phyloP scores from a whole-genome alignment of 2,888 invertebrate species.

The Tenthredo distinguenda region DNA sequence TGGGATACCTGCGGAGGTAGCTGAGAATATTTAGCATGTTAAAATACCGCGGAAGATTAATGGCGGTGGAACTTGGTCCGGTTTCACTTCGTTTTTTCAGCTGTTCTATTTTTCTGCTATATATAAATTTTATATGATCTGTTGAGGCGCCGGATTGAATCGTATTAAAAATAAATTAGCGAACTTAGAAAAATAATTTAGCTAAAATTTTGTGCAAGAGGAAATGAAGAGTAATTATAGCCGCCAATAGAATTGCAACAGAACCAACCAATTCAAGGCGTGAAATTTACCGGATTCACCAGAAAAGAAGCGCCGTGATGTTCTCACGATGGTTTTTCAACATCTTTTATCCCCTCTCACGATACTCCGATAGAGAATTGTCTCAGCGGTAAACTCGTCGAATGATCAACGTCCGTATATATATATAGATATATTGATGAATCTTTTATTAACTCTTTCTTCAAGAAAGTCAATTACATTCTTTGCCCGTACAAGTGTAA shows the following conservation, averaged over 20 bases:
- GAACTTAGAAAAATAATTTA: not conserved
- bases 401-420: not conserved
- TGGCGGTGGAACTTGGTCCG: not conserved
- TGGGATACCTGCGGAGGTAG: not conserved
- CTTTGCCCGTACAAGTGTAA: conserved; percentile 6
- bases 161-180: not conserved
- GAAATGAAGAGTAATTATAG: conserved; percentile 5
- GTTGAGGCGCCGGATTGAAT: not conserved
- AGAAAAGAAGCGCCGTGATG: not conserved
- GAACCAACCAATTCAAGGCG: conserved; percentile 33
- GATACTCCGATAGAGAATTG: not conserved
- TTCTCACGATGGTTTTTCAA: conserved; percentile 32
- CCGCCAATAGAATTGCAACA: conserved; percentile 25
- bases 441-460: conserved; percentile 12
- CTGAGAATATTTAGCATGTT: not conserved
- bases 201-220: not conserved
- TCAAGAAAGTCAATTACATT: conserved; percentile 27
- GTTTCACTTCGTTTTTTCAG: not conserved
- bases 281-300: conserved; percentile 30
- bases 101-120: not conserved
- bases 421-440: not conserved
- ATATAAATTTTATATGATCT: not conserved
- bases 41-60: not conserved
- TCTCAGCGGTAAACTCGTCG: conserved; percentile 1
- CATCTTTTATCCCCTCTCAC: not conserved